phyloP scores from a whole-genome alignment of 2,797 vertebrate genomes.

The Botia almorhae region DNA sequence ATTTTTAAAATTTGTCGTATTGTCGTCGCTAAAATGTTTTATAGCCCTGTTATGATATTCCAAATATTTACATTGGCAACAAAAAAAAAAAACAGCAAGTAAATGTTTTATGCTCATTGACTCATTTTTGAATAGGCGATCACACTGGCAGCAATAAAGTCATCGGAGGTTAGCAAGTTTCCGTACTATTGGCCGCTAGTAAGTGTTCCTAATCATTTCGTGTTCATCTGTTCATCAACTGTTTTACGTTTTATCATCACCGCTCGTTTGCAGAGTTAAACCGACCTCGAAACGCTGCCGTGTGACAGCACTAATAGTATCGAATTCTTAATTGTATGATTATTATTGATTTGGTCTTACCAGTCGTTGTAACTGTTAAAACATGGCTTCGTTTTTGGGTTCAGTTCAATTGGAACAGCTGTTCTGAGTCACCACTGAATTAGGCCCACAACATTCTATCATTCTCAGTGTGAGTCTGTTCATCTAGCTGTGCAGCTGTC shows the following conservation, averaged over 20 bases:
- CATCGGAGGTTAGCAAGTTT: background rate
- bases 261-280: too few species aligned
- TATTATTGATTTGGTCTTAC: background rate
- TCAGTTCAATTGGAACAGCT: background rate
- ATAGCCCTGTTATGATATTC: background rate
- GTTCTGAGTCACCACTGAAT: background rate
- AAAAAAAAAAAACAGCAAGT: background rate
- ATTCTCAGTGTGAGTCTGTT: constrained; percentile 65
- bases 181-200: background rate
- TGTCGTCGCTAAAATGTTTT: background rate
- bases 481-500: constrained; percentile 68
- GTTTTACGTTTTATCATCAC: too few species aligned
- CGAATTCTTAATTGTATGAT: background rate
- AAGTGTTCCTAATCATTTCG: background rate
- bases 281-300: too few species aligned
- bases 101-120: background rate
- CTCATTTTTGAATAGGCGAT: too few species aligned
- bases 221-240: too few species aligned
- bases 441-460: constrained; percentile 31
- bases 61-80: background rate
- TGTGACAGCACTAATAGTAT: too few species aligned
- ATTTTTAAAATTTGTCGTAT: background rate
- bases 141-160: background rate
- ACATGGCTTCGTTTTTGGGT: background rate
- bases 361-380: background rate